Evolutionary conservation across 2,797 vertebrate genomes (phyloP).

Genomic region (Euthynnus affinis): DNA sequence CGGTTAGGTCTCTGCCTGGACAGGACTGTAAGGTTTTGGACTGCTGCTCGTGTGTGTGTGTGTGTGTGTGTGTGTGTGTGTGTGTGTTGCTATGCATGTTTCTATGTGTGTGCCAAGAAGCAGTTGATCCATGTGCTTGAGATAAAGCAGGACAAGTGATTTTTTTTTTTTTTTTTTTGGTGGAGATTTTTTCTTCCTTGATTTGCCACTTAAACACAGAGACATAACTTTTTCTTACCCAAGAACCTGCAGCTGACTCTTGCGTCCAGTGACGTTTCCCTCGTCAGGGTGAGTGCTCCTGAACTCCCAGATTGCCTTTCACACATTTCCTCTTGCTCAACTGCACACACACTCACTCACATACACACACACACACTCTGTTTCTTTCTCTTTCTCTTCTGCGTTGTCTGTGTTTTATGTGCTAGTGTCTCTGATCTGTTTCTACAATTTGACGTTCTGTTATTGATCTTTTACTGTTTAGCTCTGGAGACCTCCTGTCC

Average conservation of each 20-base stretch:
- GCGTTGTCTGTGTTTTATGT: background rate
- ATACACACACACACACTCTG: background rate
- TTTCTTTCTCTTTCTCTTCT: conserved; percentile 37
- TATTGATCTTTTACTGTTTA: conserved; percentile 48
- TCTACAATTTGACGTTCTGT: conserved; percentile 29
- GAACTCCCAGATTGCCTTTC: conserved; percentile 21
- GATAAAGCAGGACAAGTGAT: conserved; percentile 22
- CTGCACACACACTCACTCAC: background rate
- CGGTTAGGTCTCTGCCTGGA: conserved; percentile 18
- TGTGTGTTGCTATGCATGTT: background rate
- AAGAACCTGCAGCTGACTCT: conserved; percentile 47
- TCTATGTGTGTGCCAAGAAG: background rate
- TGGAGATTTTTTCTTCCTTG: conserved; percentile 4
- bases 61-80: conserved; percentile 20
- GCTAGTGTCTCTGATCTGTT: background rate
- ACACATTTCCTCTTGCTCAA: conserved; percentile 20
- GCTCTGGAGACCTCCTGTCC: conserved; percentile 20
- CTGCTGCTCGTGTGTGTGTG: background rate
- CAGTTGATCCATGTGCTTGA: conserved; percentile 41
- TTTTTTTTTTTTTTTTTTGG: background rate
- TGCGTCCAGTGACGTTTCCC: conserved; percentile 54
- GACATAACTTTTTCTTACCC: conserved; percentile 36
- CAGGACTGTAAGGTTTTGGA: conserved; percentile 12
- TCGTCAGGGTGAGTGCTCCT: conserved; percentile 78
- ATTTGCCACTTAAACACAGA: conserved; percentile 12